Base-by-base conservation (phyloP, 64 coral and sea anemone genomes). In the Montipora foliosa region DNA sequence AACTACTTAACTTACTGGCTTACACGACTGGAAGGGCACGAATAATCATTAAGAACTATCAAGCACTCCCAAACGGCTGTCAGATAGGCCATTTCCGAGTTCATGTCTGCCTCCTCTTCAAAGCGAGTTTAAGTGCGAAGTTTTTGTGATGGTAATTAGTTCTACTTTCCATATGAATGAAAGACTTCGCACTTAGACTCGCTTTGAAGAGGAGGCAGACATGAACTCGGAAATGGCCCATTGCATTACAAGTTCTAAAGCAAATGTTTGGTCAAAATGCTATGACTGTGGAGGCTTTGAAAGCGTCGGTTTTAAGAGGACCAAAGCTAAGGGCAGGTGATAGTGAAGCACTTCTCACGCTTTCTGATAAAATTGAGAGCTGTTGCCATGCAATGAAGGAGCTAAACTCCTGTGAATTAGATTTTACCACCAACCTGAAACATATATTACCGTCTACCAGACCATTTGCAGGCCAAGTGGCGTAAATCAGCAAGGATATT, bases 11-110 rank as follows among this genome's bases (percentile, higher is more conserved):
- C 11, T 57, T 57, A 57, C 53, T 57, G 53, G 53, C 53, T 57
- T 57, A 57, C 53, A 57, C 29, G 79, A 62, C 84, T 79, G 92
- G 92, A 45, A 93, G 76, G 50, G 77, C 92, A 7, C 47, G 79
- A 37, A 21, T 73, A 88, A 51, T 88, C 5, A 88, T 81, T 79
- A 47, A 87, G 22, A 87, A 55, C 53, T 92, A 86, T 47, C 67
- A 92, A 19, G 81, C 81, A 64, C 69, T 92, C 4, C 90, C 90
- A 58, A 92, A 92, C 83, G 90, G 59, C 83, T 92, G 71, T 15
- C 80, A 92, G 16, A 60, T 69, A 76, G 6, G 67, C 17, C 75
- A 55, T 55, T 55, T 55, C 52, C 52, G 1, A 55, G 52, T 55
- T 37, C 52, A 55, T 10, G 5, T 55, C 52, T 7, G 52, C 52